Evolutionary conservation across 2,888 invertebrate genomes (phyloP).

Genomic region (Drosophila recens): DNA sequence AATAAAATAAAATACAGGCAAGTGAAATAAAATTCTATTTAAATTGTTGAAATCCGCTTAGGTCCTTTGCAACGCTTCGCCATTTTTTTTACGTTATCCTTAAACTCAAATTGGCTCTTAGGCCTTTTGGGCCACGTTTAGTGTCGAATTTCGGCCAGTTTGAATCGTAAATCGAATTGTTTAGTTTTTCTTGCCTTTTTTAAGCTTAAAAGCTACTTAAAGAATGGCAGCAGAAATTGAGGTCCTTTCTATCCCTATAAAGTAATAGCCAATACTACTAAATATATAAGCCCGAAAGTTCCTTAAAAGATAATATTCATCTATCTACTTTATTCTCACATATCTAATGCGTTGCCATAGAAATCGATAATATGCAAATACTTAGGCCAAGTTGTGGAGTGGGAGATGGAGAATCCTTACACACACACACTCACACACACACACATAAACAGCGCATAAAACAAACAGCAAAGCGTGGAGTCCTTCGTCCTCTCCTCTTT

Average conservation of each 20-base stretch:
- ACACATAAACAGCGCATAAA: conserved; percentile 51
- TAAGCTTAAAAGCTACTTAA: conserved; percentile 75
- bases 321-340: conserved; percentile 9
- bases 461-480: conserved; percentile 57
- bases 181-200: conserved; percentile 37
- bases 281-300: not conserved
- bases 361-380: conserved; percentile 80
- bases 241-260: not conserved
- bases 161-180: conserved; percentile 63
- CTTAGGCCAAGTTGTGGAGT: conserved; percentile 15
- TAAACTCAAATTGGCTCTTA: conserved; percentile 29
- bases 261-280: not conserved
- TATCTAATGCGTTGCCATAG: conserved; percentile 22
- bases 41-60: conserved; percentile 77
- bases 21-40: conserved; percentile 60
- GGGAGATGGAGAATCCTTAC: conserved; percentile 18
- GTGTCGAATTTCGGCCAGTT: conserved; percentile 60
- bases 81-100: conserved; percentile 37
- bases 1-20: not conserved
- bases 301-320: conserved; percentile 6
- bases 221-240: not conserved
- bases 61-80: conserved; percentile 25
- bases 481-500: conserved; percentile 17
- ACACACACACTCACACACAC: conserved; percentile 21
- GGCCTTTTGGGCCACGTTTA: conserved; percentile 39